These are phyloP conservation scores for Eupelmus urozonus DNA, from an alignment of 2,888 invertebrate genomes.

Conservation along the genomic window DNA sequence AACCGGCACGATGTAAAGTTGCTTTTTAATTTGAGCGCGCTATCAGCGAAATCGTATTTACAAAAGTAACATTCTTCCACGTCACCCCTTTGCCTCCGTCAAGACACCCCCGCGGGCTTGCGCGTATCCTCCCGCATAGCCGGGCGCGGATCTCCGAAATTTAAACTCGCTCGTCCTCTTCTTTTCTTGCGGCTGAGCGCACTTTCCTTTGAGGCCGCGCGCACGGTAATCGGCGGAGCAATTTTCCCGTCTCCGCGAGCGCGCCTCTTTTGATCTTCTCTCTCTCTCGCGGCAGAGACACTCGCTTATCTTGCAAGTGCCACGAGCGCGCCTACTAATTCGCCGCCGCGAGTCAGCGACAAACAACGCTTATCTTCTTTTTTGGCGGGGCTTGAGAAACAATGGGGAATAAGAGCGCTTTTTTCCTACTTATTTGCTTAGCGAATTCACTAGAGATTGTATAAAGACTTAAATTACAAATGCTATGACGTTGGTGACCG, in stretches of 20 bases:
- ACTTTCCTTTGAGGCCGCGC: conserved; percentile 31
- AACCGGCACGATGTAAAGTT: no score
- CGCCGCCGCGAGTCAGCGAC: not conserved
- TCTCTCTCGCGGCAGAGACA: conserved; percentile 23
- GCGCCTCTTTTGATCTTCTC: conserved; percentile 35
- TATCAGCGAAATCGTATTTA: not conserved
- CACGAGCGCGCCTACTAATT: conserved; percentile 20
- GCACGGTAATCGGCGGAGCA: conserved; percentile 64
- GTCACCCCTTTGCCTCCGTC: not conserved
- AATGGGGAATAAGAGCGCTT: no score
- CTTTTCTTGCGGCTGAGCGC: not conserved
- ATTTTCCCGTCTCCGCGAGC: conserved; percentile 60
- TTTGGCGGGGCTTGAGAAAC: no score
- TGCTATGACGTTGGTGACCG: no score
- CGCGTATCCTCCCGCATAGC: not conserved
- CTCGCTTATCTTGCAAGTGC: conserved; percentile 35
- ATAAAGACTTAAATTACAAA: no score
- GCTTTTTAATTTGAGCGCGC: no score
- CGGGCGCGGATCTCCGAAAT: not conserved
- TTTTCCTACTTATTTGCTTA: no score
- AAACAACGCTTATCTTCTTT: not conserved
- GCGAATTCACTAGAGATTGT: no score
- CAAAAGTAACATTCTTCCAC: not conserved
- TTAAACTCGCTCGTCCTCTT: conserved; percentile 7
- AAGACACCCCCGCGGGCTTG: not conserved